These are phyloP conservation scores for Nasonia oneida DNA, from an alignment of 2,888 invertebrate species.

Conservation along the genomic window DNA sequence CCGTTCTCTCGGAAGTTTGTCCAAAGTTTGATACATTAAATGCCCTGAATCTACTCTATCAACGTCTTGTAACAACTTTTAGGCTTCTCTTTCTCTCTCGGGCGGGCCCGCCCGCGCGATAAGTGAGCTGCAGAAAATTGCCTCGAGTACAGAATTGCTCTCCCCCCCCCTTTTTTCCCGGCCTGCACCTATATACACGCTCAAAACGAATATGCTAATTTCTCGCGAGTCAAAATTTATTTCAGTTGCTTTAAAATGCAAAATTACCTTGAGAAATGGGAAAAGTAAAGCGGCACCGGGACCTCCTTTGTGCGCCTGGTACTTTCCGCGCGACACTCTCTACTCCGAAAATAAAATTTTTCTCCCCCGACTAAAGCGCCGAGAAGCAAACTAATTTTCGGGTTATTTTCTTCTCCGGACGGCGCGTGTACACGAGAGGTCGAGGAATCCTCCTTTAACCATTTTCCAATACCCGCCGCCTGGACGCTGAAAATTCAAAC, in stretches of 20 bases:
- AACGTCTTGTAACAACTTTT: slow-evolving; percentile 46
- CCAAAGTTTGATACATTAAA: slow-evolving; percentile 46
- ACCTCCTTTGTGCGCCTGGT: not conserved
- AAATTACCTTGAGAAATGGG: not conserved
- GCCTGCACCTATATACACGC: too few species aligned
- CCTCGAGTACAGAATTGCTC: slow-evolving; percentile 28
- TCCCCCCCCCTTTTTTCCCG: not conserved
- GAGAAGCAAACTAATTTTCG: not conserved
- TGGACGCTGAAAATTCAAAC: not conserved
- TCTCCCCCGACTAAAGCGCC: not conserved
- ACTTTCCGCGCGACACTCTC: not conserved
- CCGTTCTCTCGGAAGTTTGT: slow-evolving; percentile 30
- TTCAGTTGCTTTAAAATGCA: slow-evolving; percentile 5
- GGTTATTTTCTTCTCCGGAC: not conserved
- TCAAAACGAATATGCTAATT: slow-evolving; percentile 51
- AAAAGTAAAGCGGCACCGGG: not conserved
- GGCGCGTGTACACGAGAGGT: not conserved
- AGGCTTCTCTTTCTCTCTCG: not conserved
- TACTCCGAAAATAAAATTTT: not conserved
- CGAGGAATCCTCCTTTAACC: not conserved
- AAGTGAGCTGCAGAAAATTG: slow-evolving; percentile 49
- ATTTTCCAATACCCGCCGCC: not conserved
- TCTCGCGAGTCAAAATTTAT: not conserved
- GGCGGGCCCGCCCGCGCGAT: not conserved
- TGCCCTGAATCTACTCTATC: slow-evolving; percentile 41